Percentiles rank a stretch among this genome's conserved stretches.
Conservation (phyloP, 2,888 invertebrate species). For the Ditylenchus weischeri region DNA sequence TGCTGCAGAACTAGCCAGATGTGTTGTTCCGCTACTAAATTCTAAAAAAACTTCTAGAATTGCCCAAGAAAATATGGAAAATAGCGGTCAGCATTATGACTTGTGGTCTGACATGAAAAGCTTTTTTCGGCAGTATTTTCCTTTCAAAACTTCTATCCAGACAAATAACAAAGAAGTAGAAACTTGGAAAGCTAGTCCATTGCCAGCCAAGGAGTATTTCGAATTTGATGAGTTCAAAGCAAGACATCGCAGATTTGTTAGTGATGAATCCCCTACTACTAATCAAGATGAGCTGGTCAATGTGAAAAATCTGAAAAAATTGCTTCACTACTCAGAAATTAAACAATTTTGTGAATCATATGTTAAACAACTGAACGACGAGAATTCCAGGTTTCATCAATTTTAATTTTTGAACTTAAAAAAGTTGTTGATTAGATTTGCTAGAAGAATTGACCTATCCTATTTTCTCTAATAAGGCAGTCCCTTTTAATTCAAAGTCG, state of each 20-base stretch:
- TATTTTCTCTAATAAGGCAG: background rate
- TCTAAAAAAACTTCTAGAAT: background rate
- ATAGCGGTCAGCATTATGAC: background rate
- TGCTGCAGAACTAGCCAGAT: conserved; percentile 39
- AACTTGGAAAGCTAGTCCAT: no score
- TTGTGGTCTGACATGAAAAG: background rate
- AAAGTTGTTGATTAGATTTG: no score
- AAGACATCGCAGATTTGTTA: no score
- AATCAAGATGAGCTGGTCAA: background rate
- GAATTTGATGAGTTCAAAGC: background rate
- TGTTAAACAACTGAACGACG: conserved; percentile 10
- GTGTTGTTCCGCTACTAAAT: conserved; percentile 36
- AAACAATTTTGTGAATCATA: conserved; percentile 11
- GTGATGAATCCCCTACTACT: background rate
- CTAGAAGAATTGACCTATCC: no score
- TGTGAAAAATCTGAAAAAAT: conserved; percentile 14
- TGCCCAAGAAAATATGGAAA: background rate
- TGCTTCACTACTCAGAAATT: conserved; percentile 11
- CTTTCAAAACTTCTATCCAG: background rate
- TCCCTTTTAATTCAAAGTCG: no score
- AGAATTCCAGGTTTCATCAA: conserved; percentile 12
- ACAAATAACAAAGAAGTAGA: background rate
- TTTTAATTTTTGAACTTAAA: background rate
- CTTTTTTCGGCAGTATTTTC: conserved; percentile 5
- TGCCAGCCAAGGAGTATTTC: background rate